phyloP scores from a whole-genome alignment of 2,797 vertebrate genomes.

The Artibeus jamaicensis region DNA sequence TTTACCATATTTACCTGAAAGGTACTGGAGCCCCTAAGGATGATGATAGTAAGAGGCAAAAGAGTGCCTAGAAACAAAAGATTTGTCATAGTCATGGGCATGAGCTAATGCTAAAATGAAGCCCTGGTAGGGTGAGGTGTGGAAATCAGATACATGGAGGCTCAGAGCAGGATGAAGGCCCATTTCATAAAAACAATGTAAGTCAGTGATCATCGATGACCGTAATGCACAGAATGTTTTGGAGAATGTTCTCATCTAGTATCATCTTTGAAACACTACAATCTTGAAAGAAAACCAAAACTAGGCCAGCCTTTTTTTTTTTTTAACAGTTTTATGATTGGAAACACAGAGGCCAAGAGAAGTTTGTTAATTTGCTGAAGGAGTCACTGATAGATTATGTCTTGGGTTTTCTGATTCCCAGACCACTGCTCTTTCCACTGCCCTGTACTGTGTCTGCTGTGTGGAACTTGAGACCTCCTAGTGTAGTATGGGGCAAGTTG shows the following conservation, averaged over 20 bases:
- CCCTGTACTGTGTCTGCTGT: neutral
- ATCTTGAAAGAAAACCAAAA: slow-evolving; percentile 17
- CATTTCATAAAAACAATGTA: neutral
- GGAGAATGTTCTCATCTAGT: neutral
- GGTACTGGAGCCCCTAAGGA: neutral
- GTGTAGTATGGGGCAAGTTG: neutral
- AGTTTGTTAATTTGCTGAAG: neutral
- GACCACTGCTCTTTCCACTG: neutral
- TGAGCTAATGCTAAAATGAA: neutral
- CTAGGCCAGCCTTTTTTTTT: neutral
- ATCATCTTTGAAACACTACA: neutral
- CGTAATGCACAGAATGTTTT: neutral
- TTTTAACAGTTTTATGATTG: neutral
- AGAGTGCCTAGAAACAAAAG: neutral
- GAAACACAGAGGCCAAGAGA: neutral
- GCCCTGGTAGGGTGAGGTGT: neutral
- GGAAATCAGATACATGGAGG: neutral
- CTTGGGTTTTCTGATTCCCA: neutral
- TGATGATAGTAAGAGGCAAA: neutral
- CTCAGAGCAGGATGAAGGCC: neutral
- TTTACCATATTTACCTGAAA: slow-evolving; percentile 13
- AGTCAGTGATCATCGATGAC: neutral
- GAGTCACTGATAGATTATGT: neutral
- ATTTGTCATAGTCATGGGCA: neutral
- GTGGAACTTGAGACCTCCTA: neutral